Base-by-base conservation (phyloP, 2,113 vertebrate genomes). In the Crypturellus undulatus region DNA sequence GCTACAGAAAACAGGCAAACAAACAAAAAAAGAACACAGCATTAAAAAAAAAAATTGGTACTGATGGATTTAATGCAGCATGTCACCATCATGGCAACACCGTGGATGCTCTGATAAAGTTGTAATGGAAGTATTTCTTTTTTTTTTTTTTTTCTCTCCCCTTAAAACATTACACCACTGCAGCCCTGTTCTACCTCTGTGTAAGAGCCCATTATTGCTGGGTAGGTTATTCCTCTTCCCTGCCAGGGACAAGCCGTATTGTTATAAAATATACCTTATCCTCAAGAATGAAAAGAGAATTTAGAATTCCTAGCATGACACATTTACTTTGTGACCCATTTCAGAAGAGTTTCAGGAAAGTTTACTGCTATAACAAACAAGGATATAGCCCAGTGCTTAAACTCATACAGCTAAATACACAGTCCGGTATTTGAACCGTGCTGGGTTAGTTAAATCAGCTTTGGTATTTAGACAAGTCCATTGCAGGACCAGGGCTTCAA, bases 271-370 rank as follows among this genome's bases (percentile, higher is more conserved):
- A 69, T 82, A 72, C 49, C 40, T 91, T 62, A 85, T 68, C 58
- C 43, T 91, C 18, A 72, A 82, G 42, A 82, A 32, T 21, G 76
- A 91, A 84, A 89, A 20, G 43, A 84, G 90, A 87, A 87, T 32
- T 79, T 38, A 72, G 52, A 76, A 62, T 71, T 71, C 34, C 52
- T 68, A 89, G 25, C 34, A 18, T 9, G 47, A 52, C 38, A 63
- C 24, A 32, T 67, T 10, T 11, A 68, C 88, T 90, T 42, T 78
- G 34, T 47, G 89, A 42, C 58, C 60, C 56, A 68, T 38, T 77
- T 73, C 38, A 87, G 79, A 89, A 87, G 64, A 69, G 28, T 68
- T 86, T 64, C 83, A 84, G 83, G 47, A 63, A 90, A 86, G 34
- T 28, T 38, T 38, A 52, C n/a, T 70, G 45, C 47, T 49, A n/a